Evolutionary conservation across 2,113 vertebrate species (phyloP).

Genomic region (Mugil cephalus): DNA sequence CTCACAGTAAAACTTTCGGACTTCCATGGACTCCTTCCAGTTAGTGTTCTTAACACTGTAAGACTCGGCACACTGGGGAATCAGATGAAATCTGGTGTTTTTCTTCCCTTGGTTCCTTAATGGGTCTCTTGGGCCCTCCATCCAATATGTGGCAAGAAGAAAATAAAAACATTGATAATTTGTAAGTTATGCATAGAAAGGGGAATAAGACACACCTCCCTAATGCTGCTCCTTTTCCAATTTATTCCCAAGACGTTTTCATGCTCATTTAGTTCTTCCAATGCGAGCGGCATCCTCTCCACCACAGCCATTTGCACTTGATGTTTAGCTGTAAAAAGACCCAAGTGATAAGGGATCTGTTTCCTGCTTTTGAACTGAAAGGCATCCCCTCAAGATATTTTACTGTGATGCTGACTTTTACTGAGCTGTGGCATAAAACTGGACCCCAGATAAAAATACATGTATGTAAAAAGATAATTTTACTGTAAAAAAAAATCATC

Average conservation of each 20-base stretch:
- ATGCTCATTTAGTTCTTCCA: conserved; percentile 61
- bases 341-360: conserved; percentile 34
- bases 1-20: conserved; percentile 75
- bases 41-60: conserved; percentile 80
- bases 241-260: conserved; percentile 59
- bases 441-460: neutral
- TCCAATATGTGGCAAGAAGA: conserved; percentile 78
- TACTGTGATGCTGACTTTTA: conserved; percentile 4
- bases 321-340: conserved; percentile 26
- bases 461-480: no score
- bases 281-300: conserved; percentile 24
- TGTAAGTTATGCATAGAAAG: conserved; percentile 70
- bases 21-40: conserved; percentile 68
- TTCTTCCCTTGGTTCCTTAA: conserved; percentile 84
- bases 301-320: conserved; percentile 23
- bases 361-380: conserved; percentile 37
- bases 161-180: conserved; percentile 82
- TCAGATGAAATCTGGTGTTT: conserved; percentile 86
- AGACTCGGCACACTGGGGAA: conserved; percentile 74
- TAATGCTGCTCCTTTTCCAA: conserved; percentile 54
- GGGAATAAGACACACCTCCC: conserved; percentile 46
- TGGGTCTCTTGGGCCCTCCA: conserved; percentile 82
- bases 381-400: neutral
- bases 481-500: no score
- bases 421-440: neutral